Evolutionary conservation across 1,140 invertebrate genomes (phyloP), one percentile per base, ranked within the genome.

Genomic region (Stratiolaelaps scimitus): DNA sequence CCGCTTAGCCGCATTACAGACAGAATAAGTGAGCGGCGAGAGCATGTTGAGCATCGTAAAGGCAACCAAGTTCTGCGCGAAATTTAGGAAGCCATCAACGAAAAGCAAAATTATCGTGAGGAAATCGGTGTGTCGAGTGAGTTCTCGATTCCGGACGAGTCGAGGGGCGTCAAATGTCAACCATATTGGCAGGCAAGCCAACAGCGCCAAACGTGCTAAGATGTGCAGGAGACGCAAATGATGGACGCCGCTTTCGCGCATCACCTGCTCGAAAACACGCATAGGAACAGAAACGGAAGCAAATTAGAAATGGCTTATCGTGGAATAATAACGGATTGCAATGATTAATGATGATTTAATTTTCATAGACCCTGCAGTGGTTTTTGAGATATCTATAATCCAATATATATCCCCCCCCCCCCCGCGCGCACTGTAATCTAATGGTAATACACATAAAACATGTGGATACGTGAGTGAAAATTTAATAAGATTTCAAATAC

Each of bases 1-100:
- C 70, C 93, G 80, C 76, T 98, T 97, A n/a, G 89, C 89, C 15
- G 90, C 89, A 76, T 88, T 95, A 17, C 91, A 89, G 23, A 98
- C 91, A 0, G 92, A 89, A 76, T 96, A 98, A 0, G 90, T 92
- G 26, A 97, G 78, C 19, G 93, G 90, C 17, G 90, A 85, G 1
- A 96, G 89, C 66, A 92, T 65, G 40, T 78, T 75, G 67, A 98
- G 80, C 28, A 97, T 84, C 67, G 87, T 90, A 76, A 98, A 97
- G 0, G 93, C 92, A 26, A 94, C 83, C 65, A 96, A 84, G 73
- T 95, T 97, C 75, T 97, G 92, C 67, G 92, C 75, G 85, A 91
- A 96, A 74, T 89, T 94, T 64, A 93, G 80, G 20, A 91, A 75
- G 26, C 92, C 92, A 76, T 96, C 91, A 34, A 84, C 72, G 48